Percentiles rank a stretch among this genome's conserved stretches.
These are phyloP conservation scores for Syngnathus typhle DNA, from an alignment of 2,113 vertebrate species.

Conservation along the genomic window DNA sequence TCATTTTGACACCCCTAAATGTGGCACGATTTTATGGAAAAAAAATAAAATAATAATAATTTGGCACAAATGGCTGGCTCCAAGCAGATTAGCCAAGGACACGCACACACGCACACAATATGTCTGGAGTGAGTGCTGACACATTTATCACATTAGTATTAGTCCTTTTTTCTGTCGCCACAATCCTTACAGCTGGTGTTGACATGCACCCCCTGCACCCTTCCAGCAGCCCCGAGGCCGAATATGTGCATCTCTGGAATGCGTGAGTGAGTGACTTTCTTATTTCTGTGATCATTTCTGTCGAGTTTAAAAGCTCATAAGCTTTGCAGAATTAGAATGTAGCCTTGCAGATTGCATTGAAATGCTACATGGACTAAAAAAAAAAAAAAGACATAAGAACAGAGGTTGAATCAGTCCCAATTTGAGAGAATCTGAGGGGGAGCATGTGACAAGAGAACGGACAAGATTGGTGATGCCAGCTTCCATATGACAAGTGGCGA, in stretches of 20 bases:
- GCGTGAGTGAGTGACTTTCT: conserved; percentile 23
- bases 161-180: conserved; percentile 65
- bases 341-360: neutral
- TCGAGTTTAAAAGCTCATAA: conserved; percentile 18
- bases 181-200: conserved; percentile 60
- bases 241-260: conserved; percentile 9
- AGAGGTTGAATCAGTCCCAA: conserved; percentile 11
- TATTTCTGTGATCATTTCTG: conserved; percentile 33
- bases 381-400: neutral
- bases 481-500: conserved; percentile 78
- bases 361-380: neutral
- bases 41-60: conserved; percentile 24
- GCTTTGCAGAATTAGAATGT: neutral
- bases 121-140: conserved; percentile 62
- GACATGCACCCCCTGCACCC: conserved; percentile 56
- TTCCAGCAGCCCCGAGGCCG: conserved; percentile 49
- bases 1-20: conserved; percentile 6
- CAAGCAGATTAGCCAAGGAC: conserved; percentile 23
- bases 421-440: conserved; percentile 28
- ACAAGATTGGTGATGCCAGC: conserved; percentile 77
- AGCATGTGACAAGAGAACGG: conserved; percentile 36
- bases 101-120: conserved; percentile 35
- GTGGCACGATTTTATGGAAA: conserved; percentile 4
- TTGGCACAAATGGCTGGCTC: conserved; percentile 27
- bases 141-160: conserved; percentile 77